phyloP scores from a whole-genome alignment of 2,113 vertebrate genomes.

The Labeo rohita region DNA sequence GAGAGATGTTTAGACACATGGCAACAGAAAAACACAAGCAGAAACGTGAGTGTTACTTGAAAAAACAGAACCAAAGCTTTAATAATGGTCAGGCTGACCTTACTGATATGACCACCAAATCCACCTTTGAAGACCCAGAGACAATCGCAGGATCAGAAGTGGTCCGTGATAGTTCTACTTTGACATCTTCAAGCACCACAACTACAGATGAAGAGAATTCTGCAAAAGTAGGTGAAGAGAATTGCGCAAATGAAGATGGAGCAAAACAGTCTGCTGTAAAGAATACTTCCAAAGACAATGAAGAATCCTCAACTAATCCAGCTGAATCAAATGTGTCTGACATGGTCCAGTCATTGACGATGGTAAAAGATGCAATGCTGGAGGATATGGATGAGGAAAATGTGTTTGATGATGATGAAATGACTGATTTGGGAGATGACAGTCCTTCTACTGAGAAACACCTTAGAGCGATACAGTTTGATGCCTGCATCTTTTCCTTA shows the following conservation, averaged over 20 bases:
- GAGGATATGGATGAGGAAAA: conserved; percentile 18
- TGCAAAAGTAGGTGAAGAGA: not conserved
- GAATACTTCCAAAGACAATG: not conserved
- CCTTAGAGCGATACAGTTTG: conserved; percentile 75
- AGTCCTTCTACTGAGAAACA: conserved; percentile 58
- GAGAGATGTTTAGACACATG: conserved; percentile 92
- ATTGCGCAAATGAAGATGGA: not conserved
- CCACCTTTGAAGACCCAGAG: conserved; percentile 3
- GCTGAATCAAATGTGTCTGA: not conserved
- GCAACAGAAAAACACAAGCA: conserved; percentile 92
- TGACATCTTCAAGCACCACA: not conserved
- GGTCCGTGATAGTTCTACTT: not conserved
- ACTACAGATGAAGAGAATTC: not conserved
- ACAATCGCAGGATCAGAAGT: not conserved
- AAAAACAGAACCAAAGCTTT: conserved; percentile 38
- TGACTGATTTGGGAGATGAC: conserved; percentile 61
- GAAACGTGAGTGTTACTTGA: conserved; percentile 82
- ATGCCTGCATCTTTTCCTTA: conserved; percentile 88
- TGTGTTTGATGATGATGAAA: conserved; percentile 63
- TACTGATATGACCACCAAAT: not conserved
- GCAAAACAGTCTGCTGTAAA: not conserved
- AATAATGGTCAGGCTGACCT: not conserved
- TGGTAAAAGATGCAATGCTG: not conserved
- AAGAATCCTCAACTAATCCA: conserved; percentile 26
- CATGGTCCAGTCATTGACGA: not conserved